Evolutionary conservation across 2,888 invertebrate genomes (phyloP).

Genomic region (Heliconius aoede): DNA sequence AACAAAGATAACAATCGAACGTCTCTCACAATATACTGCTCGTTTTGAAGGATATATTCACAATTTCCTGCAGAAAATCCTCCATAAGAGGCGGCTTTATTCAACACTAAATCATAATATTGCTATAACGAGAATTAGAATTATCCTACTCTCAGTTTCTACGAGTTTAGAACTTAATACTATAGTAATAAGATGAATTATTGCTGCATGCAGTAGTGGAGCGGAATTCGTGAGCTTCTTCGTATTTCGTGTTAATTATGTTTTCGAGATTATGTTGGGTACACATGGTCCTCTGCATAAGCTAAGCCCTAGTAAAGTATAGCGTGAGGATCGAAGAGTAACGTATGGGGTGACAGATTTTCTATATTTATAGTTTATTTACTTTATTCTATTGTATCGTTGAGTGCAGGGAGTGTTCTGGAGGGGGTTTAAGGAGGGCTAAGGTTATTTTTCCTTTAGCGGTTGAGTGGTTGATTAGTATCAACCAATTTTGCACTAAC

Average conservation of each 20-base stretch:
- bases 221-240: conserved; percentile 28
- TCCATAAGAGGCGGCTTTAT: conserved; percentile 41
- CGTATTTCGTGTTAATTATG: conserved; percentile 39
- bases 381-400: background rate
- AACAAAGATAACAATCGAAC: background rate
- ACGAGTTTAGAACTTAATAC: background rate
- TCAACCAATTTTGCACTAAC: too few species aligned
- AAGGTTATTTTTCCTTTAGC: background rate
- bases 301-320: conserved; percentile 5
- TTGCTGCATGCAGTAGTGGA: background rate
- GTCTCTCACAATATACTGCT: conserved; percentile 11
- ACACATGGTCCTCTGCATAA: conserved; percentile 22
- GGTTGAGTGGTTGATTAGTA: background rate
- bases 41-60: conserved; percentile 29
- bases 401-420: background rate
- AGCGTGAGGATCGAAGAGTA: conserved; percentile 15
- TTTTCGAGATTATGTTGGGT: conserved; percentile 27
- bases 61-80: conserved; percentile 39
- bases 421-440: background rate
- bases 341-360: background rate
- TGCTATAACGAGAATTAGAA: conserved; percentile 40
- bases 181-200: background rate
- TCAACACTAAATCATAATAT: conserved; percentile 49
- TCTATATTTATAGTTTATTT: background rate
- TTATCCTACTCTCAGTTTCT: background rate